These are phyloP conservation scores for Platygyra sinensis DNA, from an alignment of 64 coral and sea anemone species.

Conservation along the genomic window DNA sequence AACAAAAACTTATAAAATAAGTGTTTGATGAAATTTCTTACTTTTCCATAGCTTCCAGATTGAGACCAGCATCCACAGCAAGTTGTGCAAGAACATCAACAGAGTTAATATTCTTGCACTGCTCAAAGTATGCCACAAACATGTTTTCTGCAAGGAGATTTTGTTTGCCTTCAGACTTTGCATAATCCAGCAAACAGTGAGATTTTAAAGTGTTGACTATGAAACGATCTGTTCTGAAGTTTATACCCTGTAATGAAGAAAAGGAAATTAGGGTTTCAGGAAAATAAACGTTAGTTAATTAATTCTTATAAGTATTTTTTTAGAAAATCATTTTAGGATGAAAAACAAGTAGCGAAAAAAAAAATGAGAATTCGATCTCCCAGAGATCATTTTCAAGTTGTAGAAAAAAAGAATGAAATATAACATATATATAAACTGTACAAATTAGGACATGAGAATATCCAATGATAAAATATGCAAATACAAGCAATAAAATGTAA, in stretches of 20 bases:
- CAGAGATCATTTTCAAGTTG: no score
- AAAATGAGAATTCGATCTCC: no score
- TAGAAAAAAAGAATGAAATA: no score
- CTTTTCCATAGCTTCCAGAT: conserved; percentile 36
- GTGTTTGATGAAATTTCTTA: not conserved
- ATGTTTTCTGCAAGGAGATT: conserved; percentile 75
- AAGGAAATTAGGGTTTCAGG: not conserved
- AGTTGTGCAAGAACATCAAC: conserved; percentile 56
- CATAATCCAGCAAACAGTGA: conserved; percentile 95
- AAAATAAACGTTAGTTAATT: no score
- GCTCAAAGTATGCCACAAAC: conserved; percentile 81
- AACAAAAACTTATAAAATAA: no score
- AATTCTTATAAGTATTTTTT: no score
- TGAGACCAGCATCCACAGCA: conserved; percentile 74
- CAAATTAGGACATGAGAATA: no score
- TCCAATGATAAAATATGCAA: no score
- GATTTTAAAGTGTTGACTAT: conserved; percentile 93
- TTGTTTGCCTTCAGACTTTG: conserved; percentile 68
- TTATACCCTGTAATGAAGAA: conserved; percentile 69
- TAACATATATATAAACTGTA: no score
- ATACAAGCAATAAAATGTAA: no score
- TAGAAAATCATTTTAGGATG: no score
- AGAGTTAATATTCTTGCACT: conserved; percentile 70
- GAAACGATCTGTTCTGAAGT: conserved; percentile 63
- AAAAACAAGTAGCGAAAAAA: no score